Percentiles rank a stretch among this genome's conserved stretches.
Evolutionary conservation across 2,113 vertebrate genomes (phyloP).

Genomic region (Sinosuthora webbiana): DNA sequence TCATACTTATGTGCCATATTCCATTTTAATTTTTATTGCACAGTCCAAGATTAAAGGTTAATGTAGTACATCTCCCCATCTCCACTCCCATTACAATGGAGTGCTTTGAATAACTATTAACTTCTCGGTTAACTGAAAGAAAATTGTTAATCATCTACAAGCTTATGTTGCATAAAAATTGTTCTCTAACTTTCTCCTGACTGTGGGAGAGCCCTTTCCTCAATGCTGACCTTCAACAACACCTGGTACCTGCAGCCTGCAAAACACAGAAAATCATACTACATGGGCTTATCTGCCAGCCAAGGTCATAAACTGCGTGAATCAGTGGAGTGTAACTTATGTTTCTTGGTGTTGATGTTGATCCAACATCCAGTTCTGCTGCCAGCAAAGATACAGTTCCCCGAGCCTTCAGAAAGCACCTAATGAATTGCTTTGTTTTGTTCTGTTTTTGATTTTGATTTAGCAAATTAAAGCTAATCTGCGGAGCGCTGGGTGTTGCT

Average conservation of each 20-base stretch:
- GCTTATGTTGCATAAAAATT: constrained; percentile 65
- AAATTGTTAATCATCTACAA: constrained; percentile 75
- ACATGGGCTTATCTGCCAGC: constrained; percentile 33
- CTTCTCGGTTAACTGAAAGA: constrained; percentile 68
- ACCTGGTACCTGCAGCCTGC: constrained; percentile 58
- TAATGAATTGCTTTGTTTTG: not conserved
- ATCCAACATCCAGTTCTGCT: not conserved
- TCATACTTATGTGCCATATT: constrained; percentile 56
- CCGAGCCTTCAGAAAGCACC: constrained; percentile 1
- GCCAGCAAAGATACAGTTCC: not conserved
- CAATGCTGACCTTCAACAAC: constrained; percentile 63
- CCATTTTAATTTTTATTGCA: constrained; percentile 65
- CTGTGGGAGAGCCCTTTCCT: constrained; percentile 41
- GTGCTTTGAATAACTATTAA: constrained; percentile 74
- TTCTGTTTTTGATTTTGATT: not conserved
- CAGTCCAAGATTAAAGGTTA: constrained; percentile 69
- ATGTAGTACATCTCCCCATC: constrained; percentile 52
- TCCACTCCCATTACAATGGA: constrained; percentile 57
- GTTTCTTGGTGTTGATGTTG: not conserved
- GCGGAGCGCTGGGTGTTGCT: not conserved
- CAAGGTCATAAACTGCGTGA: constrained; percentile 38
- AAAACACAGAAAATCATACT: constrained; percentile 36
- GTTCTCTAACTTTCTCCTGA: constrained; percentile 52
- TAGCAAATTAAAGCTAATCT: not conserved
- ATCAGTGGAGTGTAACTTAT: not conserved